These are phyloP conservation scores for Incurvaria masculella DNA, from an alignment of 2,888 invertebrate species.

Conservation along the genomic window DNA sequence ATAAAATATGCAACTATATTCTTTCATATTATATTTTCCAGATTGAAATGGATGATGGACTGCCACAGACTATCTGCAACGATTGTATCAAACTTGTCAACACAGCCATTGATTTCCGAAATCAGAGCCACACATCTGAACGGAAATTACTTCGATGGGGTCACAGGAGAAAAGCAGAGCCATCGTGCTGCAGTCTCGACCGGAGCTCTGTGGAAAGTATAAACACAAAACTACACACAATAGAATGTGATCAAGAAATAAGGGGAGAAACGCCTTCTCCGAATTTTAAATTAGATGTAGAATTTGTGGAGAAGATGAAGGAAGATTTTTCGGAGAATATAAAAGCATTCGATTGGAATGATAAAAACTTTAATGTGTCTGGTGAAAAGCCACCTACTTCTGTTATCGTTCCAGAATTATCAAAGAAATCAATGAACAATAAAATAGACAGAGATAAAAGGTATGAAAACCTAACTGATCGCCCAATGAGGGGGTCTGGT, in stretches of 20 bases:
- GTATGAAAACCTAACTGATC: not conserved
- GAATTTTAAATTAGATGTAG: too few species aligned
- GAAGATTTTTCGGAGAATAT: not conserved
- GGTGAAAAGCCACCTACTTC: not conserved
- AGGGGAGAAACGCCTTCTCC: too few species aligned
- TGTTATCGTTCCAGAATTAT: not conserved
- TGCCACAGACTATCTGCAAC: slow-evolving; percentile 2
- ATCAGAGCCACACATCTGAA: not conserved
- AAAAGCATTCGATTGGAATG: not conserved
- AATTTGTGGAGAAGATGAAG: too few species aligned
- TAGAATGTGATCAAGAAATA: too few species aligned
- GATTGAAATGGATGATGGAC: slow-evolving; percentile 1
- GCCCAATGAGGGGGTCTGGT: not conserved
- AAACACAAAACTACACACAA: too few species aligned
- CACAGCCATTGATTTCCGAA: not conserved
- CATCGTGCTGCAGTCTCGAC: not conserved
- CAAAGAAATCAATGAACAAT: not conserved
- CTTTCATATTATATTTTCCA: not conserved
- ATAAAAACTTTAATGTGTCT: not conserved
- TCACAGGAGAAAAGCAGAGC: not conserved
- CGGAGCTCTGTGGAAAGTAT: not conserved
- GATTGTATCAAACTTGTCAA: not conserved
- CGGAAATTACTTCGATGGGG: not conserved
- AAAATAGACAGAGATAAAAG: not conserved
- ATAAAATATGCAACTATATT: too few species aligned